These are phyloP conservation scores for Gymnogyps californianus DNA, from an alignment of 2,113 vertebrate species.

Conservation along the genomic window DNA sequence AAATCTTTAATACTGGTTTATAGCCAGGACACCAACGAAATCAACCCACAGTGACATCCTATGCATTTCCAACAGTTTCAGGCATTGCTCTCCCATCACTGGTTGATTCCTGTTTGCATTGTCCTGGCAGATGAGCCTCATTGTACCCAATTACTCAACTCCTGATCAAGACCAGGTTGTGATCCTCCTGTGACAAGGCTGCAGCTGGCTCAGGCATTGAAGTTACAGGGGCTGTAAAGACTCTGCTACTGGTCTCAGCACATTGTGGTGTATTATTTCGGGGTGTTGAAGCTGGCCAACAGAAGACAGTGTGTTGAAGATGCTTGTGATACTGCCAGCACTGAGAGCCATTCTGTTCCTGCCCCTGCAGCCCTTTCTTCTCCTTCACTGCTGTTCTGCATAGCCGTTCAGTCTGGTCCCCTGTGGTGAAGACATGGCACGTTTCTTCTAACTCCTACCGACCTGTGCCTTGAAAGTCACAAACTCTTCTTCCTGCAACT, in stretches of 20 bases:
- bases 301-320: not conserved
- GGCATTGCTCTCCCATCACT: not conserved
- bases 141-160: not conserved
- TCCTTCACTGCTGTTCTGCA: not conserved
- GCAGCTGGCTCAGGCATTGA: not conserved
- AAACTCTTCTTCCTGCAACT: not conserved
- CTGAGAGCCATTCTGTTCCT: fast-evolving
- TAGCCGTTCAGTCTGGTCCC: not conserved
- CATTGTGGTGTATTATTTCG: not conserved
- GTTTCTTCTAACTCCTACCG: not conserved
- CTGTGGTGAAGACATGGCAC: not conserved
- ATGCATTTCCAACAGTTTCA: not conserved
- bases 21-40: not conserved
- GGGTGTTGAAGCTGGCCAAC: not conserved
- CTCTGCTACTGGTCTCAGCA: not conserved
- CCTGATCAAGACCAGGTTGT: not conserved
- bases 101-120: not conserved
- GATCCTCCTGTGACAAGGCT: not conserved
- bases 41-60: not conserved
- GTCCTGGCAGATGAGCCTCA: not conserved
- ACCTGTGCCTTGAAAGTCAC: not conserved
- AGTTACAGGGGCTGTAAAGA: fast-evolving
- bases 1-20: not conserved
- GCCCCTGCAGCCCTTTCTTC: not conserved
- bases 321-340: not conserved